A percentile compares a stretch with the other conserved stretches of the same genome.
Evolutionary conservation across 37 sponge, comb jelly and placozoan species (phyloP).

Genomic region (Corticium candelabrum): DNA sequence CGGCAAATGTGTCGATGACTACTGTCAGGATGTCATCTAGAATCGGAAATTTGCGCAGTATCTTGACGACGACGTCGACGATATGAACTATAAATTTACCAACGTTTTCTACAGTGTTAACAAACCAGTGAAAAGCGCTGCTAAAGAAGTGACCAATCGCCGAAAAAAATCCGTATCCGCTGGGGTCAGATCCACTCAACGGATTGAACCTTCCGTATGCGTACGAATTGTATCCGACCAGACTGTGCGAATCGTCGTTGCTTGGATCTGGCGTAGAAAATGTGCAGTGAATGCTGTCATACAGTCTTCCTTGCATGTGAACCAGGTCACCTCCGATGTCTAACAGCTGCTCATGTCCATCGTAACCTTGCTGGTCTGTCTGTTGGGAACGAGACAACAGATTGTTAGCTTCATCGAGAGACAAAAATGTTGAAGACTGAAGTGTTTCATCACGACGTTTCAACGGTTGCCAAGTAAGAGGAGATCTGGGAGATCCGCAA

Average conservation of each 20-base stretch:
- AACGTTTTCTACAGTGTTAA: not conserved
- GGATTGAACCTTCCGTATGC: not conserved
- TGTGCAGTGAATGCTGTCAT: not conserved
- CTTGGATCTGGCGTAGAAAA: not conserved
- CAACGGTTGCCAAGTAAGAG: not conserved
- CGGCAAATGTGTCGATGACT: not conserved
- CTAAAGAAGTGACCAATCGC: too few species aligned
- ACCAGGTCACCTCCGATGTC: not conserved
- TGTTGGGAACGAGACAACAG: not conserved
- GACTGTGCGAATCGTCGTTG: not conserved
- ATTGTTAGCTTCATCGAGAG: not conserved
- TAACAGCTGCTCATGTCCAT: not conserved
- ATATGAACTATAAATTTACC: not conserved
- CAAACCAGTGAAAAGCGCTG: not conserved
- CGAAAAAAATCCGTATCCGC: not conserved
- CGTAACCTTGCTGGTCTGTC: not conserved
- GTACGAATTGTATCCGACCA: not conserved
- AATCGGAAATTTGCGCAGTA: not conserved
- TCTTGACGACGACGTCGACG: not conserved
- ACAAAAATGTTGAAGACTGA: not conserved
- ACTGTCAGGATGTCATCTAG: not conserved
- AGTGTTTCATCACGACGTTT: not conserved
- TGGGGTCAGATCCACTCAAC: not conserved
- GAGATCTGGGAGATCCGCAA: not conserved
- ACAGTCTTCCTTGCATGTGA: not conserved